phyloP scores from a whole-genome alignment of 2,888 invertebrate species.

The Galerucella nymphaeae region DNA sequence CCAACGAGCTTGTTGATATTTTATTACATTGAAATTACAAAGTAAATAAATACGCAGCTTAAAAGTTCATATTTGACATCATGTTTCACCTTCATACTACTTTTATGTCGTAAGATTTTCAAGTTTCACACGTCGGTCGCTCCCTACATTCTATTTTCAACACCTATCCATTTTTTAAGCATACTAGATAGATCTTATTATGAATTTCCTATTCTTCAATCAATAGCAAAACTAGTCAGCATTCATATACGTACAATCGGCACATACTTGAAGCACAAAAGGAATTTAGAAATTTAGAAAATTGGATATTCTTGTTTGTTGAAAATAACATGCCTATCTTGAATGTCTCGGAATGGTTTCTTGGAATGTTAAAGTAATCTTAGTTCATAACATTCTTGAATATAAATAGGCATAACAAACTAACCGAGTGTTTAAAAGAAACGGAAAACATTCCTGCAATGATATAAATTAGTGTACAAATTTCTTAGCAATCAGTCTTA shows the following conservation, averaged over 20 bases:
- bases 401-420: slow-evolving; percentile 30
- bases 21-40: neutral
- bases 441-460: neutral
- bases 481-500: neutral
- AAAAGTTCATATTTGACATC: neutral
- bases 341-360: slow-evolving; percentile 37
- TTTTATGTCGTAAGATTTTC: slow-evolving; percentile 1
- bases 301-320: slow-evolving; percentile 40
- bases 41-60: neutral
- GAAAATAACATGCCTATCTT: slow-evolving; percentile 36
- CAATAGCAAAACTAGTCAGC: slow-evolving; percentile 26
- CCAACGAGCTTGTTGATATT: neutral
- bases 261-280: slow-evolving; percentile 31
- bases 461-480: neutral
- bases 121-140: neutral
- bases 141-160: neutral
- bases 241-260: slow-evolving; percentile 24
- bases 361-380: slow-evolving; percentile 34
- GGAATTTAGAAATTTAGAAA: slow-evolving; percentile 44
- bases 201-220: slow-evolving; percentile 24
- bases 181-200: slow-evolving; percentile 17
- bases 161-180: neutral
- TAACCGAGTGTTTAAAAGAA: slow-evolving; percentile 6
- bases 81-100: neutral
- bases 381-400: slow-evolving; percentile 37